phyloP scores from a whole-genome alignment of 2,888 invertebrate species.

The Bursaphelenchus okinawaensis region DNA sequence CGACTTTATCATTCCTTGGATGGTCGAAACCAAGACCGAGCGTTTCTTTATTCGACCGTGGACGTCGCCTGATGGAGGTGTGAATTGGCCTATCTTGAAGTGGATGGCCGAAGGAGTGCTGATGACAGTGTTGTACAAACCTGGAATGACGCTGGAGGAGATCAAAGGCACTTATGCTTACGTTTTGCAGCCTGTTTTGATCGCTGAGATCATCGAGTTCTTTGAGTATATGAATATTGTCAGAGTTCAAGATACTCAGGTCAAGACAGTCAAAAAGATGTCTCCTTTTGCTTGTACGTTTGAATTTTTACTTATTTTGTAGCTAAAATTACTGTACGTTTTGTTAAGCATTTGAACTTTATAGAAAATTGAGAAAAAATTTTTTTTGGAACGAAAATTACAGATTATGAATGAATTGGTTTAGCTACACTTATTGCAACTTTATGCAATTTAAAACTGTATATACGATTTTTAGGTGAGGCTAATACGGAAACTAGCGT shows the following conservation, averaged over 20 bases:
- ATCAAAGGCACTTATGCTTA: constrained; percentile 38
- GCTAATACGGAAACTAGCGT: background rate
- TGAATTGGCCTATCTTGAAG: constrained; percentile 19
- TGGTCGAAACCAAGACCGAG: constrained; percentile 25
- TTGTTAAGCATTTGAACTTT: no score
- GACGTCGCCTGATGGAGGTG: constrained; percentile 36
- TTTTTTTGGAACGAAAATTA: no score
- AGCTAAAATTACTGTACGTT: no score
- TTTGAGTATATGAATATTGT: constrained; percentile 35
- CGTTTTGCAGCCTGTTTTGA: constrained; percentile 40
- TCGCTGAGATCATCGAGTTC: constrained; percentile 36
- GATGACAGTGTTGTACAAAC: constrained; percentile 36
- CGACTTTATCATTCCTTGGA: constrained; percentile 37
- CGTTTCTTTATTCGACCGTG: constrained; percentile 43
- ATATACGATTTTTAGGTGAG: constrained; percentile 6
- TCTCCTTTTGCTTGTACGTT: constrained; percentile 29
- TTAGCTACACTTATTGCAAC: background rate
- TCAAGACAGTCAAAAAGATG: constrained; percentile 21
- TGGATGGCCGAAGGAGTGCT: constrained; percentile 53
- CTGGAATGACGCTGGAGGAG: constrained; percentile 39
- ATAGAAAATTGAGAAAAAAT: no score
- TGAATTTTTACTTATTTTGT: no score
- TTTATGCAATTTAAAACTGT: background rate
- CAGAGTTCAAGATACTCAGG: constrained; percentile 16
- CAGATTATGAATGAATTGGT: no score